These are phyloP conservation scores for Tetragnatha montana DNA, from an alignment of 2,888 invertebrate species.

Conservation along the genomic window DNA sequence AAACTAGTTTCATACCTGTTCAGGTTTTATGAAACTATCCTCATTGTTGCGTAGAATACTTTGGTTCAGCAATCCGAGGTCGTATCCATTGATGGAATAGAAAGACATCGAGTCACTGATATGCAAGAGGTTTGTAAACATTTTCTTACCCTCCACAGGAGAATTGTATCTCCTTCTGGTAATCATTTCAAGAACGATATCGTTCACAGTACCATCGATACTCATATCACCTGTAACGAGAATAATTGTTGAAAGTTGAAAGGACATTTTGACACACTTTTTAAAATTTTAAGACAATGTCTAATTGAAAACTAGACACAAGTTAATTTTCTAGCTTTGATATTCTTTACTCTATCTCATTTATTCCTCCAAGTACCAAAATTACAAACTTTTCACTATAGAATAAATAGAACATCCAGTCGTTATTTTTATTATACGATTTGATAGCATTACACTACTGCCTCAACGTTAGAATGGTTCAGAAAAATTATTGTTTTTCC, in stretches of 20 bases:
- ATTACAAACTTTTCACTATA: no score
- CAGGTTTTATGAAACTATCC: slow-evolving; percentile 22
- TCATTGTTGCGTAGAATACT: slow-evolving; percentile 22
- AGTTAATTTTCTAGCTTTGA: no score
- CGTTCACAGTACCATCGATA: slow-evolving; percentile 48
- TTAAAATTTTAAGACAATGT: no score
- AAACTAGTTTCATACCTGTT: slow-evolving; percentile 36
- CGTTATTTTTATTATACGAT: no score
- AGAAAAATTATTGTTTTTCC: no score
- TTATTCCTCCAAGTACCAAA: no score
- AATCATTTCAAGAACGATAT: slow-evolving; percentile 49
- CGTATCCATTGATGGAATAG: slow-evolving; percentile 25
- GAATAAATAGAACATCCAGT: no score
- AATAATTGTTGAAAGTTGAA: not conserved
- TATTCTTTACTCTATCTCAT: no score
- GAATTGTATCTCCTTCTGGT: not conserved
- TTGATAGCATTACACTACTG: no score
- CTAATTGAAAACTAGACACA: no score
- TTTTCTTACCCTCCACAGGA: slow-evolving; percentile 44
- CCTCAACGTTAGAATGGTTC: no score
- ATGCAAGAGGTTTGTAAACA: slow-evolving; percentile 19
- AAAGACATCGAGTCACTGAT: not conserved
- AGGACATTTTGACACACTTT: no score
- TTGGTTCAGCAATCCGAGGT: slow-evolving; percentile 1
- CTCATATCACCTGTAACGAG: slow-evolving; percentile 30